These are phyloP conservation scores for Smutsia temminckii DNA, from an alignment of 2,797 vertebrate genomes.

Conservation along the genomic window DNA sequence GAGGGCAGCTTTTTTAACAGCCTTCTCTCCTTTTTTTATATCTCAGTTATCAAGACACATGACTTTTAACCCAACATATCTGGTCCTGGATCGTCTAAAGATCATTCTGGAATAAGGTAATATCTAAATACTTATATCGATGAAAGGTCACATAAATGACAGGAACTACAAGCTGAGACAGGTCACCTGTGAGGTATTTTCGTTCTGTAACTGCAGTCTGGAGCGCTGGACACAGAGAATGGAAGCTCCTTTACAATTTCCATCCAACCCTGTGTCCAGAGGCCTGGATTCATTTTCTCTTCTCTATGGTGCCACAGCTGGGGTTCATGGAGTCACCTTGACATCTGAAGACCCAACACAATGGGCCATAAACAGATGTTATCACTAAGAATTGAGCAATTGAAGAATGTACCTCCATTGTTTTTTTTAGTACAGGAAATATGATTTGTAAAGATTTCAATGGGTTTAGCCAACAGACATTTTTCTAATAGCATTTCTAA, in stretches of 20 bases:
- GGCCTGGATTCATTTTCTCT: neutral
- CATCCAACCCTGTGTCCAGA: neutral
- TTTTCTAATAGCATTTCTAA: conserved; percentile 49
- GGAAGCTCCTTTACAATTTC: neutral
- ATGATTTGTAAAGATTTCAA: conserved; percentile 11
- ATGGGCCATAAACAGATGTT: neutral
- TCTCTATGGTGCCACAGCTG: neutral
- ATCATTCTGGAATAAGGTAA: neutral
- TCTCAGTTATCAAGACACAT: neutral
- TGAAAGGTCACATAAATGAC: neutral
- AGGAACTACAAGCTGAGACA: neutral
- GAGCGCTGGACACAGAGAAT: neutral
- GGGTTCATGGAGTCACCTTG: neutral
- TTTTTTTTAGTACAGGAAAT: conserved; percentile 19
- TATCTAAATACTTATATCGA: neutral
- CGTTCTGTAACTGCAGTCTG: neutral
- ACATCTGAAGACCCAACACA: neutral
- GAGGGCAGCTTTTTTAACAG: conserved; percentile 11
- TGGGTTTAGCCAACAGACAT: conserved; percentile 16
- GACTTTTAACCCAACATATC: neutral
- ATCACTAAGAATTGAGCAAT: neutral
- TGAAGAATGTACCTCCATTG: neutral
- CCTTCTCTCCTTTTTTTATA: conserved; percentile 11
- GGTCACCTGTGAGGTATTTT: neutral
- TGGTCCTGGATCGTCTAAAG: neutral